Base-by-base conservation (phyloP, 2,888 invertebrate genomes). In the Nysson spinosus region DNA sequence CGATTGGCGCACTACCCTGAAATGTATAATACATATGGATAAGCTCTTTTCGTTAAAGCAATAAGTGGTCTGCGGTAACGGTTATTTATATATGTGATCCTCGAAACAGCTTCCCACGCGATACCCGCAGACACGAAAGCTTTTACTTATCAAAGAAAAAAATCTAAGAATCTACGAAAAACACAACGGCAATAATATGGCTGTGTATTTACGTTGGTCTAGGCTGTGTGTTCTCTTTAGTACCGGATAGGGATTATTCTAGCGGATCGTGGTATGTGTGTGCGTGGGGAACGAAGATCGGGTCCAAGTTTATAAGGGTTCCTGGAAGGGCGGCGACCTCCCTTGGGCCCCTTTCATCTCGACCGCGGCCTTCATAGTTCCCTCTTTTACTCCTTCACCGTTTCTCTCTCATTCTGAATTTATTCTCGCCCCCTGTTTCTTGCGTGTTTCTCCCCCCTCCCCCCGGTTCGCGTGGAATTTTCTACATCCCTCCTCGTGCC, bases 261-360 rank as follows among this genome's bases (percentile, higher is more conserved):
- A 70, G 65, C 60, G 57, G 61, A 64, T 66, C 35, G 60, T 51
- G 61, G 19, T 47, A 32, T 22, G 24, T 34, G 49, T 32, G 55
- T 47, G 56, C 35, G 57, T 56, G 55, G 69, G 67, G 68, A 63
- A 73, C 66, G 63, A 65, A 76, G 74, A 78, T 75, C 77, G 80
- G 80, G 80, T 83, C 82, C 84, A 75, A 83, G 85, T 86, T 85
- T 84, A 81, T 81, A 83, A 84, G 82, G 83, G 82, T 85, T 85
- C 84, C 82, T 83, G 82, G 84, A 85, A 85, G 85, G 83, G 83
- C 83, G 83, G 84, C 82, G 82, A 83, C 84, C 83, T 83, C 81
- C 82, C 82, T 81, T 78, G 82, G 81, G 79, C 75, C 78, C 79
- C 82, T 84, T 85, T 85, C 83, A 85, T 85, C 84, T 80, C 81